Evolutionary conservation across 1,140 invertebrate species (phyloP).

Genomic region (Thaumetopoea pityocampa): DNA sequence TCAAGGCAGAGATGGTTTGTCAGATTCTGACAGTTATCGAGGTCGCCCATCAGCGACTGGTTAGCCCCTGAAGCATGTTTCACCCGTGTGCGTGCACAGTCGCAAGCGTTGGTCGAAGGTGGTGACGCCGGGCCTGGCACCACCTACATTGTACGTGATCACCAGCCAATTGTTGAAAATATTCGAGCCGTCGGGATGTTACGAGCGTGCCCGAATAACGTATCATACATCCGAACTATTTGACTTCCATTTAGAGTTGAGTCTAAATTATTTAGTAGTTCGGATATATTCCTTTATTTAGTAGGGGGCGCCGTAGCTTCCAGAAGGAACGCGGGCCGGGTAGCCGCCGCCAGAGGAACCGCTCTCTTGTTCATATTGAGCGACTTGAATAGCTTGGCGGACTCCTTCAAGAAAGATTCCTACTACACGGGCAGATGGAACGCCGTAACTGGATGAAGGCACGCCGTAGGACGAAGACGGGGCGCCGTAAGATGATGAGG

Average conservation of each 20-base stretch:
- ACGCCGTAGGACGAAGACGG: slow-evolving; percentile 79
- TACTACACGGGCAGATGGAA: slow-evolving; percentile 80
- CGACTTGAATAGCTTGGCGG: slow-evolving; percentile 85
- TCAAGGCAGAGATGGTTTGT: too few relatives aligned
- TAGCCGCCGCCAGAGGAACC: slow-evolving; percentile 71
- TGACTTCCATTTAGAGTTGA: slow-evolving; percentile 14
- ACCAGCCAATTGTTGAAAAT: slow-evolving; percentile 42
- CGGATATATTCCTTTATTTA: slow-evolving; percentile 38
- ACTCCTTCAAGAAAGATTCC: slow-evolving; percentile 86
- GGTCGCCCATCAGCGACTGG: slow-evolving; percentile 38
- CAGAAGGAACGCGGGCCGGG: slow-evolving; percentile 70
- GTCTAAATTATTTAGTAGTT: slow-evolving; percentile 22
- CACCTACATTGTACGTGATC: slow-evolving; percentile 71
- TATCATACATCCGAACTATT: slow-evolving; percentile 21
- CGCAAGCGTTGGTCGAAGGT: slow-evolving; percentile 58
- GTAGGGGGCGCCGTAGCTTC: slow-evolving; percentile 79
- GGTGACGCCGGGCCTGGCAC: slow-evolving; percentile 37
- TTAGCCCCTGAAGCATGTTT: slow-evolving; percentile 39
- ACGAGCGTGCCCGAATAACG: slow-evolving; percentile 43
- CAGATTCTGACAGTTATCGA: slow-evolving; percentile 30
- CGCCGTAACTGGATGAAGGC: slow-evolving; percentile 77
- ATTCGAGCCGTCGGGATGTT: slow-evolving; percentile 42
- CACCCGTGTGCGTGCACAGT: slow-evolving; percentile 70
- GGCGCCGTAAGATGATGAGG: slow-evolving; percentile 79
- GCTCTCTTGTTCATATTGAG: slow-evolving; percentile 79